Conservation (phyloP, 2,797 vertebrate species). For the Pipistrellus pygmaeus region DNA sequence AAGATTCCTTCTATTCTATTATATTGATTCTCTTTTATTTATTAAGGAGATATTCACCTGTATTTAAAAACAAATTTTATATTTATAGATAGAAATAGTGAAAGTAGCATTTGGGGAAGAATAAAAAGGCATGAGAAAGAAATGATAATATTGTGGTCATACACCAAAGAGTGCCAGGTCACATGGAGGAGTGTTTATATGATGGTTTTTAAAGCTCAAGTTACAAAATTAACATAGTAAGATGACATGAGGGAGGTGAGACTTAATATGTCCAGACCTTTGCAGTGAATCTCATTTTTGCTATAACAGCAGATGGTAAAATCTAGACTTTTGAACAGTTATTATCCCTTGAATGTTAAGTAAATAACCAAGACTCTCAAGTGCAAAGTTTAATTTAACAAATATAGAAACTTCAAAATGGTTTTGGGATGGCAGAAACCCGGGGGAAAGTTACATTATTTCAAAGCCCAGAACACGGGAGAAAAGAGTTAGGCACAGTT, state of each 20-base stretch:
- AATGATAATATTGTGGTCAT: neutral
- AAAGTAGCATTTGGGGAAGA: neutral
- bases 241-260: neutral
- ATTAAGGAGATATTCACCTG: neutral
- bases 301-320: constrained; percentile 14
- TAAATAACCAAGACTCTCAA: constrained; percentile 17
- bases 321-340: constrained; percentile 11
- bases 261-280: neutral
- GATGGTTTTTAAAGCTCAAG: neutral
- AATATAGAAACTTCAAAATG: constrained; percentile 16
- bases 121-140: neutral
- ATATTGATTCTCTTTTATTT: neutral
- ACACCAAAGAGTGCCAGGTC: neutral
- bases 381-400: neutral
- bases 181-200: neutral
- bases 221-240: constrained; percentile 27
- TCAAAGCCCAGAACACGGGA: neutral
- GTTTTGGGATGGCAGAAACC: neutral
- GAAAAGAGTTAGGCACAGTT: neutral
- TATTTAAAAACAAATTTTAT: neutral
- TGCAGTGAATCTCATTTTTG: neutral
- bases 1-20: neutral
- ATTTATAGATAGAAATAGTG: neutral
- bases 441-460: neutral
- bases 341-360: constrained; percentile 14